These are phyloP conservation scores for Aphyosemion australe DNA, from an alignment of 2,113 vertebrate genomes.

Conservation along the genomic window DNA sequence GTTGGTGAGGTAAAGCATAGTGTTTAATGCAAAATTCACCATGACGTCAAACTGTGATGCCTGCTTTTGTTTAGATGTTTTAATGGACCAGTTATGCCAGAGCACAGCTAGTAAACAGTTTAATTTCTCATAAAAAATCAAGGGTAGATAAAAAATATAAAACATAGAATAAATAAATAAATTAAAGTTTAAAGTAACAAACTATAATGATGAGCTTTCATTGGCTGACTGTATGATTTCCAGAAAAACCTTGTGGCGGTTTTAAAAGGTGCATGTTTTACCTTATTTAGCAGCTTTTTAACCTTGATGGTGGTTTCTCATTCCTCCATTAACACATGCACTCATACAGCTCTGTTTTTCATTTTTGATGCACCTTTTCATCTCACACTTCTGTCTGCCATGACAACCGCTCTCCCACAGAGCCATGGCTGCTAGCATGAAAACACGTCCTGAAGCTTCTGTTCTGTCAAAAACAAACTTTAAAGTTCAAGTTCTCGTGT, in stretches of 20 bases:
- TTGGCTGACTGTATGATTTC: background rate
- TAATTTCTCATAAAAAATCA: too few species aligned
- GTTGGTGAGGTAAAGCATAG: too few species aligned
- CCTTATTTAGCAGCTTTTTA: background rate
- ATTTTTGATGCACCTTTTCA: background rate
- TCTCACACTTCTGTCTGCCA: too few species aligned
- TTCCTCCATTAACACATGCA: too few species aligned
- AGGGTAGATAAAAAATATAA: background rate
- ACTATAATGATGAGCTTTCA: background rate
- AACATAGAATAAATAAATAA: background rate
- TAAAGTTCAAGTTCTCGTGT: background rate
- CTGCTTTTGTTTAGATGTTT: too few species aligned
- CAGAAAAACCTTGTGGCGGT: background rate
- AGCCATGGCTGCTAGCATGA: too few species aligned
- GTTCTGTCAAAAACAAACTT: background rate
- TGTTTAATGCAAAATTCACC: too few species aligned
- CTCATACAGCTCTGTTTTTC: background rate
- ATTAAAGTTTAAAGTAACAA: background rate
- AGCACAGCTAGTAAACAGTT: too few species aligned
- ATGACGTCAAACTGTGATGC: too few species aligned
- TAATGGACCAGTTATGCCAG: too few species aligned
- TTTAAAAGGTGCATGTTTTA: background rate
- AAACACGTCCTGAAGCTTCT: background rate
- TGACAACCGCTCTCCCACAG: too few species aligned
- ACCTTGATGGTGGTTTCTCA: background rate